Base-by-base conservation (phyloP, 2,888 invertebrate species). In the Trilocha varians region DNA sequence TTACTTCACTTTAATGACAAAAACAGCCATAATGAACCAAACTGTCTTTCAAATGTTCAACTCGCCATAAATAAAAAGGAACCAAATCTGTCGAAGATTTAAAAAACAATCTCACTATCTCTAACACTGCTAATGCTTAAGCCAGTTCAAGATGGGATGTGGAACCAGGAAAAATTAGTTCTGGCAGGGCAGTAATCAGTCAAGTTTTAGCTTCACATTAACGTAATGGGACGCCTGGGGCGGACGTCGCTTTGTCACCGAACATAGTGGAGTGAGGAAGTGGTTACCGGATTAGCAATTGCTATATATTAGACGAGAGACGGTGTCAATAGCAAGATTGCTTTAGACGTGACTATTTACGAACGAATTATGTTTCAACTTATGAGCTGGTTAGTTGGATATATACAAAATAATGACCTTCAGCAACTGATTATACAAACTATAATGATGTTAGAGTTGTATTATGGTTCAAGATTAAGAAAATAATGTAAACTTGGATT, bases 171-270 rank as follows among this genome's bases (percentile, higher is more conserved):
- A 75, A 78, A 76, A 78, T 72, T 71, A 69, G 65, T 60, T 69
- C 65, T 61, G 60, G 59, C 65, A 62, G 60, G 64, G 59, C 65
- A 59, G 78, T 74, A 71, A 79, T 79, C 77, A 71, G 76, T 78
- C 78, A 78, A 77, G 77, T 76, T 78, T 74, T 70, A 77, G 74
- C 75, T 68, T 57, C 67, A 61, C 70, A 78, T 79, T 78, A 78
- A 71, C 38, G 71, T 78, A 78, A 79, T 78, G 72, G 70, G 65
- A 57, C 64, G 59, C 59, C 60, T 57, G 53, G 53, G 58, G 62
- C 57, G 61, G 57, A 58, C 57, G 50, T 53, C 57, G 65, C 69
- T 75, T 71, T 71, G 71, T 75, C 68, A 63, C 57, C 50, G 53
- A 59, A 57, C 52, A 66, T 57, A 50, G 62, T 25, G 8, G 8